Evolutionary conservation across 2,888 invertebrate species (phyloP), one percentile per base, ranked within the genome.

Genomic region (Eremobia ochroleuca): DNA sequence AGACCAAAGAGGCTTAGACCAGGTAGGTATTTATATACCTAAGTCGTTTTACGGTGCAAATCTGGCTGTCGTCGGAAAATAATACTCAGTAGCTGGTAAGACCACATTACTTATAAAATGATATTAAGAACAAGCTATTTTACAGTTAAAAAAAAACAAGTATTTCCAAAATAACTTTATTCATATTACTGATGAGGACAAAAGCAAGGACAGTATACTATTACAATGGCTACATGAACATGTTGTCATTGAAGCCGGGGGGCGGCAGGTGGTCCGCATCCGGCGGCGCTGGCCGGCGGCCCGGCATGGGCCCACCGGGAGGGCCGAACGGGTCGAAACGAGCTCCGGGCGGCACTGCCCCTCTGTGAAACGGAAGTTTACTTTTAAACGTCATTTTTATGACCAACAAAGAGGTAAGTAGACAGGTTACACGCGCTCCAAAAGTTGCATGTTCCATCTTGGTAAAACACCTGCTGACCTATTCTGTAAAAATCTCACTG

Each of bases 251-350:
- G 83, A 98, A 98, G 15, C 98, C 98, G n/a, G 98, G 98, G 4
- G 98, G 98, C 25, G 97, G 97, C 68, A 98, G 95, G 88, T 98
- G 98, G 93, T 98, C 98, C 25, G 98, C 97, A 90, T 98, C 98
- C 0, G 98, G 98, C 0, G 96, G 96, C 4, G 96, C 95, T 62
- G 92, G 95, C 83, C 97, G 88, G 21, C 95, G 93, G 78, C 94
- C 93, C 1, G 95, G 95, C 81, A 96, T 90, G 13, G 95, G 96
- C 13, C 94, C 97, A 25, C 97, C 97, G 0, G 98, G 98, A 0
- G 98, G 98, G 0, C 93, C 96, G 92, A 98, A 98, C 0, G 99
- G 99, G 95, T 99, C 99, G 93, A 98, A 99, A 76, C 99, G 97
- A 5, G 98, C 98, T 25, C 98, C 98, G 0, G 98, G 98, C 2